Percentiles rank a stretch among this genome's conserved stretches.
These are phyloP conservation scores for Drosophila birchii DNA, from an alignment of 2,888 invertebrate genomes.

Conservation along the genomic window DNA sequence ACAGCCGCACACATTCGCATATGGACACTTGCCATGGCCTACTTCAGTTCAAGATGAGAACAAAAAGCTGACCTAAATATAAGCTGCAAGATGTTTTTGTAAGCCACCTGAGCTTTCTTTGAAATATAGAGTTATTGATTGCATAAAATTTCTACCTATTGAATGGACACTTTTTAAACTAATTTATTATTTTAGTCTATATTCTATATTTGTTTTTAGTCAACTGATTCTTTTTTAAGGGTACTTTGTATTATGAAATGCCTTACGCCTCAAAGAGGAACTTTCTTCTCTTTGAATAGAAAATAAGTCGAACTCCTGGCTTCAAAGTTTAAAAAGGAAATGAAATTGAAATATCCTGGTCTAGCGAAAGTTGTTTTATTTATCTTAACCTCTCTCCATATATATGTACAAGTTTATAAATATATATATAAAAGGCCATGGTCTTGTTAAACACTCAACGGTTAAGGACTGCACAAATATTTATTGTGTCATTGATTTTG, in stretches of 20 bases:
- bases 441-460: constrained; percentile 71
- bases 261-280: neutral
- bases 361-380: constrained; percentile 36
- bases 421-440: constrained; percentile 36
- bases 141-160: neutral
- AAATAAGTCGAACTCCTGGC: neutral
- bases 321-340: constrained; percentile 10
- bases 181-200: neutral
- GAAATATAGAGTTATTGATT: constrained; percentile 12
- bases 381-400: constrained; percentile 28
- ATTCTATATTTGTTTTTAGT: neutral
- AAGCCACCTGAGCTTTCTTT: constrained; percentile 13
- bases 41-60: constrained; percentile 60
- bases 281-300: neutral
- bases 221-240: neutral
- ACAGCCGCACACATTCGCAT: constrained; percentile 47
- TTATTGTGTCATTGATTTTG: constrained; percentile 81
- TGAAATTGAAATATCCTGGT: neutral
- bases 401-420: constrained; percentile 18
- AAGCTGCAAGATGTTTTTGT: neutral
- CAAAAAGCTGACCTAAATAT: constrained; percentile 27
- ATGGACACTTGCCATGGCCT: constrained; percentile 54
- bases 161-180: too few species aligned
- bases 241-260: neutral
- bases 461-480: constrained; percentile 79